phyloP scores from a whole-genome alignment of 2,888 invertebrate species.

The Plebejus argus region DNA sequence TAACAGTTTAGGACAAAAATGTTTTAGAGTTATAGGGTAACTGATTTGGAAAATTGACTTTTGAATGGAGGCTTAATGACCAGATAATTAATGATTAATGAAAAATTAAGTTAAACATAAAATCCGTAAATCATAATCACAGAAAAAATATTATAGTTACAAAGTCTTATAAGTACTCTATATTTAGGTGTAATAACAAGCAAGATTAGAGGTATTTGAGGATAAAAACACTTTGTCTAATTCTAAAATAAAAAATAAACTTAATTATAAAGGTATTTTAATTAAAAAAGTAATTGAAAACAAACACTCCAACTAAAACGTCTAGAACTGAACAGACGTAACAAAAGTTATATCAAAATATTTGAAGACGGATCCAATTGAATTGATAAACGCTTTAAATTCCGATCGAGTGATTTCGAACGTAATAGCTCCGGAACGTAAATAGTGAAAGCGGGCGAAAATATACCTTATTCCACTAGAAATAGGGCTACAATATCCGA shows the following conservation, averaged over 20 bases:
- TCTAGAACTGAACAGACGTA: background rate
- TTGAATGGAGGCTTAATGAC: no score
- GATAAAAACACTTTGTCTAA: background rate
- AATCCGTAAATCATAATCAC: no score
- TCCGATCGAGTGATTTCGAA: constrained; percentile 40
- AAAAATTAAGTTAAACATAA: no score
- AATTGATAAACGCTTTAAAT: constrained; percentile 43
- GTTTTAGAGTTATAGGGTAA: no score
- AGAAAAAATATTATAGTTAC: no score
- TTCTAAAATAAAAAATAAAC: background rate
- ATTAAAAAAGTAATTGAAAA: constrained; percentile 1
- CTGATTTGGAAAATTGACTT: no score
- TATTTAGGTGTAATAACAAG: no score
- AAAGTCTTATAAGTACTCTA: no score
- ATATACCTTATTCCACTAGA: background rate
- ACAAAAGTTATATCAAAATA: constrained; percentile 40
- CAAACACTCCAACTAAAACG: constrained; percentile 10
- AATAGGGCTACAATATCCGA: constrained; percentile 13
- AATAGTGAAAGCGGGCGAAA: background rate
- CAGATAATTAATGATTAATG: no score
- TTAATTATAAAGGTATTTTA: background rate
- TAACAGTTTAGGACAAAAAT: background rate
- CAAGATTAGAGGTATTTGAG: no score
- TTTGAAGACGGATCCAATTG: constrained; percentile 42
- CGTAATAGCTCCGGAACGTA: constrained; percentile 37